Evolutionary conservation across 2,797 vertebrate genomes (phyloP).

Genomic region (Helicolenus hilgendorfi): DNA sequence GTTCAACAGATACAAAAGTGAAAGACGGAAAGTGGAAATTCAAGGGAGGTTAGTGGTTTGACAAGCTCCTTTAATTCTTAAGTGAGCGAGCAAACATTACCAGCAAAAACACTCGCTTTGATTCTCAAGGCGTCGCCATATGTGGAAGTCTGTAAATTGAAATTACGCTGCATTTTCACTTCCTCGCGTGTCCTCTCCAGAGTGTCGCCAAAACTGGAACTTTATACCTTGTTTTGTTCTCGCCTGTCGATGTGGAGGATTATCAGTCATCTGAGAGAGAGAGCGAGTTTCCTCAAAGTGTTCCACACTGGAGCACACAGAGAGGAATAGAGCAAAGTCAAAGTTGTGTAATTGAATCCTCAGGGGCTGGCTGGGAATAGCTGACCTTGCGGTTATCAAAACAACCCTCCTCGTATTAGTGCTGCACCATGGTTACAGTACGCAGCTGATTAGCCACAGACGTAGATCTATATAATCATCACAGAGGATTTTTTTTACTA

Average conservation of each 20-base stretch:
- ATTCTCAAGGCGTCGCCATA: not conserved
- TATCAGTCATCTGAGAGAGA: conserved; percentile 58
- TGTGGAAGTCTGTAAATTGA: not conserved
- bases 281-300: conserved; percentile 71
- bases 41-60: not conserved
- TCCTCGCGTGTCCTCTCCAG: conserved; percentile 14
- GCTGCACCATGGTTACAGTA: conserved; percentile 64
- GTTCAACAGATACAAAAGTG: conserved; percentile 5
- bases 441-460: conserved; percentile 78
- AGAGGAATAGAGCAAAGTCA: conserved; percentile 81
- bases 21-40: conserved; percentile 24
- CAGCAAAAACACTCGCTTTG: conserved; percentile 10
- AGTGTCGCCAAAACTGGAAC: conserved; percentile 52
- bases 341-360: conserved; percentile 88
- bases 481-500: conserved; percentile 36
- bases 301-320: conserved; percentile 59
- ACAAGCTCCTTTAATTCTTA: conserved; percentile 13
- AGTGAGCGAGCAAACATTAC: conserved; percentile 15
- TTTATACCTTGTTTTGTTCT: conserved; percentile 57
- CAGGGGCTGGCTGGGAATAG: conserved; percentile 85
- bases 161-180: conserved; percentile 36
- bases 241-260: conserved; percentile 44
- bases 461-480: conserved; percentile 63
- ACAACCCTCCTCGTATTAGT: conserved; percentile 80
- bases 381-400: conserved; percentile 88